These are phyloP conservation scores for Habroteleia sp. DNA, from an alignment of 2,888 invertebrate genomes.

Conservation along the genomic window DNA sequence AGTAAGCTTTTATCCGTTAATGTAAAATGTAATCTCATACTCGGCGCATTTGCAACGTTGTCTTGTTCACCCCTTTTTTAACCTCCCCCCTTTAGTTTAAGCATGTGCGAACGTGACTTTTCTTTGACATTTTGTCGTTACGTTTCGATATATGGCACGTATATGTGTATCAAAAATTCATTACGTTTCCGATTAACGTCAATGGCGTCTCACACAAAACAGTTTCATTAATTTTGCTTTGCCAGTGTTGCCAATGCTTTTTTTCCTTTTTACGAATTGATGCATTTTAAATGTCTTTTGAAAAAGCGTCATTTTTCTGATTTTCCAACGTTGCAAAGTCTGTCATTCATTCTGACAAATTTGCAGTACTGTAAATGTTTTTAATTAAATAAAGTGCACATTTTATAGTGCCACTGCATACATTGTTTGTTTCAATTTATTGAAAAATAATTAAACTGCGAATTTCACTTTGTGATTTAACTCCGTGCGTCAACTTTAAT, in stretches of 20 bases:
- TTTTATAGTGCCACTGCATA: not conserved
- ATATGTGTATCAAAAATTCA: slow-evolving; percentile 2
- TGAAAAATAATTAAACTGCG: slow-evolving; percentile 3
- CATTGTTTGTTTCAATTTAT: slow-evolving; percentile 9
- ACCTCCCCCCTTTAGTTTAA: slow-evolving; percentile 18
- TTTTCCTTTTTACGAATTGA: too few species aligned
- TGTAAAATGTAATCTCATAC: slow-evolving; percentile 56
- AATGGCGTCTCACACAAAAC: slow-evolving; percentile 1
- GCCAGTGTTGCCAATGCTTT: not conserved
- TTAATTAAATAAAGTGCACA: not conserved
- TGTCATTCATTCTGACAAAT: too few species aligned
- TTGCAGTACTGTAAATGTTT: not conserved
- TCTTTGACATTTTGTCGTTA: slow-evolving; percentile 22
- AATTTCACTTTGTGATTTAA: slow-evolving; percentile 18
- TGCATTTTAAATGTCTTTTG: too few species aligned
- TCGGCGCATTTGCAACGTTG: slow-evolving; percentile 19
- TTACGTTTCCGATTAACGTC: not conserved
- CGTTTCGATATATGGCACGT: slow-evolving; percentile 5
- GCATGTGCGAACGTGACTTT: slow-evolving; percentile 30
- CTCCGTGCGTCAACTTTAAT: not conserved
- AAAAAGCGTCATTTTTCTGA: too few species aligned
- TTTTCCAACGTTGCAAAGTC: too few species aligned
- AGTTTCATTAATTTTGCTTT: too few species aligned
- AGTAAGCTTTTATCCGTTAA: slow-evolving; percentile 64
- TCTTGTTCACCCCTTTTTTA: slow-evolving; percentile 18